Conservation (phyloP, 2,113 vertebrate species). For the Heterocephalus glaber region DNA sequence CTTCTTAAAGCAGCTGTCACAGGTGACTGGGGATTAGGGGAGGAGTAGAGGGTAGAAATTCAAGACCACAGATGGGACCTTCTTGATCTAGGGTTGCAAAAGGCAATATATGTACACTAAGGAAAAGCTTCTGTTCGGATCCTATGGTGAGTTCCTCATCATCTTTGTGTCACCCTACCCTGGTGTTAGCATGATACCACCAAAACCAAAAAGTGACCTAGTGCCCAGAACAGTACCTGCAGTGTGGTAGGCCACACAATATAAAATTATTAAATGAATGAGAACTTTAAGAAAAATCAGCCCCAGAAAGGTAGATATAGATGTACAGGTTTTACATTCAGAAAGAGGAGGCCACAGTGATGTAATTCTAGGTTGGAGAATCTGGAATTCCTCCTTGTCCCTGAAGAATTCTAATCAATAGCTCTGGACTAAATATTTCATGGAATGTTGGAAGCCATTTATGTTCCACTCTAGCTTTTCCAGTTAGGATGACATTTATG, state of each 20-base stretch:
- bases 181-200: background rate
- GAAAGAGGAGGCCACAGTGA: background rate
- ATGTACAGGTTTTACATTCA: background rate
- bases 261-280: background rate
- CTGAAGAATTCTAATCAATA: background rate
- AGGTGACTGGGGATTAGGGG: background rate
- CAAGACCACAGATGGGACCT: background rate
- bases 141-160: background rate
- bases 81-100: background rate
- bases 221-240: background rate
- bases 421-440: background rate
- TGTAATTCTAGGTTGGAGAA: background rate
- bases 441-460: background rate
- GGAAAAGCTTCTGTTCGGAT: background rate
- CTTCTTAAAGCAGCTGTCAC: background rate
- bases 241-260: background rate
- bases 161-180: background rate
- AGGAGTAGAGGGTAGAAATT: background rate
- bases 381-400: background rate
- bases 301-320: background rate
- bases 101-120: background rate
- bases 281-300: background rate
- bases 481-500: background rate
- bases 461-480: background rate
- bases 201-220: background rate